Evolutionary conservation across 2,888 invertebrate genomes (phyloP), one percentile per base, ranked within the genome.

Genomic region (Subacronicta megacephala): DNA sequence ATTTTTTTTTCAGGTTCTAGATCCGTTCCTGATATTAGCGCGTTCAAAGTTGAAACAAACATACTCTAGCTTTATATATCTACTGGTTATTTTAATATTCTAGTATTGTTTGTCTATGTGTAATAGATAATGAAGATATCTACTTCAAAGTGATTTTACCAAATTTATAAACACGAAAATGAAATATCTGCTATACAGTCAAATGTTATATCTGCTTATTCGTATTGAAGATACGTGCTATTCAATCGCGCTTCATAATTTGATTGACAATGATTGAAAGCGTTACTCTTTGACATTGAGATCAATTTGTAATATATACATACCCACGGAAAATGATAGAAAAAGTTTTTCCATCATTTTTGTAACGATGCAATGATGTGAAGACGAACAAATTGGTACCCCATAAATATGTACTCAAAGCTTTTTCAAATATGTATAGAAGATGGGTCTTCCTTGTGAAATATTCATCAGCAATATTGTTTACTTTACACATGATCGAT

Each of bases 241-340:
- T 41, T 20, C 10, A 47, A 42, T 52, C 23, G 18, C 12, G 16
- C 7, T 49, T 41, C 15, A 20, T 42, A 26, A 29, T 50, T 33
- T 35, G 23, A 52, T 31, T 60, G 41, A 49, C 44, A 35, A 20
- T 49, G 33, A 59, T 59, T 59, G 15, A 47, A 54, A 45, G 26
- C 18, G 4, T 23, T 44, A 15, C 13, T 10, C n/a, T 17, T 26
- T 50, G 18, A 47, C 10, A 43, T 40, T 55, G 35, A 17, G 33
- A 50, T 40, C 36, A 36, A 36, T 36, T 36, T 20, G 42, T 35
- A 10, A 7, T 35, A 46, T 17, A 26, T 10, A 29, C 46, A 13
- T 23, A 3, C 13, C 17, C n/a, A n/a, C 10, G 16, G 2, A 18
- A 63, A 44, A 44, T 47, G 47, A 23, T 44, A 36, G 12, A 31